A percentile compares a stretch with the other conserved stretches of the same genome.
Evolutionary conservation across 2,888 invertebrate genomes (phyloP).

Genomic region (Trachelus stipa): DNA sequence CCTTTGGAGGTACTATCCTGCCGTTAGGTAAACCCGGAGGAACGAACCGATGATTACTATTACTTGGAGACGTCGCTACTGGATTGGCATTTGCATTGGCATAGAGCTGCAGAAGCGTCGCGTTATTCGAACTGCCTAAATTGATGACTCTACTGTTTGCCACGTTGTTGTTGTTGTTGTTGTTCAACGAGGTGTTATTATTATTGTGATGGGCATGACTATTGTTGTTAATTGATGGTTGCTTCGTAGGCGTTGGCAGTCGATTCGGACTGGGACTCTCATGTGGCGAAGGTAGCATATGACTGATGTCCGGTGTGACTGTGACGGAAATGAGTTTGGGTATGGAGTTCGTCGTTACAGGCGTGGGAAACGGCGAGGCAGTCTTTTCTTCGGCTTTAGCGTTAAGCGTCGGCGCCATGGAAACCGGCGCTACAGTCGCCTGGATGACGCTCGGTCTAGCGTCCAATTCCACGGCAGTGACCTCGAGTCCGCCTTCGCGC

Average conservation of each 20-base stretch:
- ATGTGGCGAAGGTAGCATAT: constrained; percentile 60
- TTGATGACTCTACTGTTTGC: constrained; percentile 57
- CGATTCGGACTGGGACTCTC: constrained; percentile 36
- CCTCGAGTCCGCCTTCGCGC: constrained; percentile 80
- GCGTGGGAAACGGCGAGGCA: constrained; percentile 51
- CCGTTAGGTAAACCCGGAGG: constrained; percentile 51
- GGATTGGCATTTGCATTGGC: constrained; percentile 47
- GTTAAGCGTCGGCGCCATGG: constrained; percentile 57
- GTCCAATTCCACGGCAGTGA: constrained; percentile 73
- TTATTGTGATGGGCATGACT: constrained; percentile 18
- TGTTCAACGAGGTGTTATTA: constrained; percentile 28
- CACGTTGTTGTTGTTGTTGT: constrained; percentile 28
- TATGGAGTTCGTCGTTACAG: constrained; percentile 44
- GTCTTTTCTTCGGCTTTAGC: constrained; percentile 56
- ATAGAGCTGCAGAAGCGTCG: constrained; percentile 55
- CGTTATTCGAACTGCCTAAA: constrained; percentile 54
- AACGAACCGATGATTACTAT: constrained; percentile 48
- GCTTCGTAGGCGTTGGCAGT: constrained; percentile 14
- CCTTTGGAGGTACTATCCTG: constrained; percentile 67
- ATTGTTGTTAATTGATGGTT: constrained; percentile 5
- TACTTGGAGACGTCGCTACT: constrained; percentile 19
- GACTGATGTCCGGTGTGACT: constrained; percentile 67
- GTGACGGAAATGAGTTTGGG: constrained; percentile 66
- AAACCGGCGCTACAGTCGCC: constrained; percentile 68
- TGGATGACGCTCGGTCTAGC: constrained; percentile 68